Percentiles rank a stretch among this genome's conserved stretches.
Evolutionary conservation across 35 echinoderm and acorn worm genomes (phyloP).

Genomic region (Apostichopus californicus): DNA sequence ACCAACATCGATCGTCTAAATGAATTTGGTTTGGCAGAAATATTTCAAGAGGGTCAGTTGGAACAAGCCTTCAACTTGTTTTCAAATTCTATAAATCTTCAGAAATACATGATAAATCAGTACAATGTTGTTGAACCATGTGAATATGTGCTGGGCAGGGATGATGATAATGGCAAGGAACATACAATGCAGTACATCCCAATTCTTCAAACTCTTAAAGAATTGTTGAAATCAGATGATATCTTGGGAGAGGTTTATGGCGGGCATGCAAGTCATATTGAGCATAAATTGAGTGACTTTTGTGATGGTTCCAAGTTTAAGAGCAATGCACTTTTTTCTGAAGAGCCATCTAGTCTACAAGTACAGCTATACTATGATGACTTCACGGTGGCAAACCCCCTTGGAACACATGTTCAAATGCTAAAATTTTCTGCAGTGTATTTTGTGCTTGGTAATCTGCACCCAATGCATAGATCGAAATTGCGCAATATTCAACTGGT

Average conservation of each 20-base stretch:
- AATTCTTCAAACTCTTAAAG: not conserved
- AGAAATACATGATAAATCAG: constrained; percentile 12
- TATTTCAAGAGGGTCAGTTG: constrained; percentile 29
- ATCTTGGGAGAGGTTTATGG: constrained; percentile 24
- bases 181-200: constrained; percentile 51
- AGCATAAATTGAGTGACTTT: not conserved
- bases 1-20: not conserved
- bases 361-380: constrained; percentile 47
- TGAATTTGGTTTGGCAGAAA: constrained; percentile 8
- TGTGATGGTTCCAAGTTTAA: constrained; percentile 46
- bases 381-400: constrained; percentile 39
- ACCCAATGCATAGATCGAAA: constrained; percentile 2
- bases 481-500: not conserved
- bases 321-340: constrained; percentile 26
- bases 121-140: constrained; percentile 7
- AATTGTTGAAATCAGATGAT: constrained; percentile 20
- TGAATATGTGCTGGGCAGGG: constrained; percentile 17
- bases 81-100: constrained; percentile 30
- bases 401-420: constrained; percentile 50
- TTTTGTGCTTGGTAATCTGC: constrained; percentile 54
- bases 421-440: constrained; percentile 45
- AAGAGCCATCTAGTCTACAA: constrained; percentile 41
- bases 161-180: constrained; percentile 18
- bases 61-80: not conserved
- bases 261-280: not conserved